These are phyloP conservation scores for Oreotrochilus melanogaster DNA, from an alignment of 2,113 vertebrate genomes.

Conservation along the genomic window DNA sequence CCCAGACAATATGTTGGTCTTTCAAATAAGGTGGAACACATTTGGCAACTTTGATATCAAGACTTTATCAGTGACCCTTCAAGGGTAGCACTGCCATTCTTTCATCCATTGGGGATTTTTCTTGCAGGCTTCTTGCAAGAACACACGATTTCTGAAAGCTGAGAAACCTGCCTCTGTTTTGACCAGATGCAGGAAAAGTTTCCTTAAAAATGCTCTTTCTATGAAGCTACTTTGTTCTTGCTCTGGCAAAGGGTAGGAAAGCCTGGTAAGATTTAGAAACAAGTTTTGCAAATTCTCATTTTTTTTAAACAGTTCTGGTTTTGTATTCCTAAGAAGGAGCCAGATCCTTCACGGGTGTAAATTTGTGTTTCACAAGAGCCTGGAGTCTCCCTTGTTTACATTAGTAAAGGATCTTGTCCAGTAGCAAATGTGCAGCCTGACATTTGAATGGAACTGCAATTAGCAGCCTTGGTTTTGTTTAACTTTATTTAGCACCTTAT, in stretches of 20 bases:
- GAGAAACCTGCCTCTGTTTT: neutral
- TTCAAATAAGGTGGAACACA: neutral
- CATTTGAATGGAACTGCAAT: conserved; percentile 47
- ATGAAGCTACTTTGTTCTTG: neutral
- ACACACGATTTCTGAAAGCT: neutral
- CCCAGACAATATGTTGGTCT: neutral
- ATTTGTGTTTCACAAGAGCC: neutral
- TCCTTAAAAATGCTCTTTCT: neutral
- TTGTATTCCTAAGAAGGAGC: neutral
- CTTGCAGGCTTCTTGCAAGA: neutral
- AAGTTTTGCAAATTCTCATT: neutral
- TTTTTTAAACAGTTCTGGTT: neutral
- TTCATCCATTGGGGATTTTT: conserved; percentile 6
- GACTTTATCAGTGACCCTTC: conserved; percentile 13
- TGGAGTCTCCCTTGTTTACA: neutral
- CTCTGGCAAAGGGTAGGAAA: neutral
- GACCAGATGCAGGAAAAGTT: neutral
- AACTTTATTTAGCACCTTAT: conserved; percentile 76
- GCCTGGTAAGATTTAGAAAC: neutral
- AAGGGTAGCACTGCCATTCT: conserved; percentile 10
- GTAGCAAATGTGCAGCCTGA: neutral
- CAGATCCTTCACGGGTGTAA: neutral
- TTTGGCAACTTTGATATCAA: conserved; percentile 16
- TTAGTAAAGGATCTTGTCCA: neutral
- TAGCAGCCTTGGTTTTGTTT: conserved; percentile 41